A percentile compares a stretch with the other conserved stretches of the same genome.
Conservation (phyloP, 2,797 vertebrate genomes). For the Rousettus madagascariensis region DNA sequence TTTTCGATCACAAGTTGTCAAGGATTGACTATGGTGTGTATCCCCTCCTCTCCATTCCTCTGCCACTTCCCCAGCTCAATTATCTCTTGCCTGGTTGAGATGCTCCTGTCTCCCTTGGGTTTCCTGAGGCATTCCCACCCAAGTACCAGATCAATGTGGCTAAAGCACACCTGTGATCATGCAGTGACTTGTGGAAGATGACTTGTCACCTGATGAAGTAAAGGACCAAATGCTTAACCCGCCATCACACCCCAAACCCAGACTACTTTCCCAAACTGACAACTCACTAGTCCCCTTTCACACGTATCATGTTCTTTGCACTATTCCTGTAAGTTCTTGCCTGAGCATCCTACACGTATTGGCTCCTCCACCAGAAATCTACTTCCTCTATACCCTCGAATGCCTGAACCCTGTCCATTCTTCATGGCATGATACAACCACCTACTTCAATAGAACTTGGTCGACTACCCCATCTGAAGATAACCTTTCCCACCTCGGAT, state of each 20-base stretch:
- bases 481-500: neutral
- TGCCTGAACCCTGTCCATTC: neutral
- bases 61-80: neutral
- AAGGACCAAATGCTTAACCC: neutral
- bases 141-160: neutral
- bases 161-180: neutral
- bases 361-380: neutral
- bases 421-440: neutral
- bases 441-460: neutral
- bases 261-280: neutral
- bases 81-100: neutral
- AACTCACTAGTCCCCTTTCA: neutral
- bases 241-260: neutral
- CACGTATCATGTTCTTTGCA: neutral
- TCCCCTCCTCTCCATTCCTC: neutral
- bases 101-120: rapidly evolving
- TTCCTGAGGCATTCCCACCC: neutral
- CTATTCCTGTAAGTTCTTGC: neutral
- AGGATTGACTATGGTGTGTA: neutral
- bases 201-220: neutral
- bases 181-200: neutral
- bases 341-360: neutral
- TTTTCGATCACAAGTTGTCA: neutral
- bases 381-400: neutral
- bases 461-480: neutral